Evolutionary conservation across 1,140 invertebrate genomes (phyloP).

Genomic region (Brachystomella parvula): DNA sequence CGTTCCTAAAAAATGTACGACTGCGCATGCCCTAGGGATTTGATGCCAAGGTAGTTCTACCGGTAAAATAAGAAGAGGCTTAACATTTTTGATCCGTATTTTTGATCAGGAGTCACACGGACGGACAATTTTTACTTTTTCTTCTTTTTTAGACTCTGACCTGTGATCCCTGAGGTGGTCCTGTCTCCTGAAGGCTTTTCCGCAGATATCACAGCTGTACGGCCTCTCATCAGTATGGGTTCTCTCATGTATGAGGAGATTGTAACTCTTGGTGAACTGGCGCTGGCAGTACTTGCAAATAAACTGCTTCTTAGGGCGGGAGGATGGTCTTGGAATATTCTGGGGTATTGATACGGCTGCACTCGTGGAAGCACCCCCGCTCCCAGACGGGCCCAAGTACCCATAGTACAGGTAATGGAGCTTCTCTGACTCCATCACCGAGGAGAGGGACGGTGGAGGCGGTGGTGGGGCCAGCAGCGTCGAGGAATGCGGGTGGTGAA

Average conservation of each 20-base stretch:
- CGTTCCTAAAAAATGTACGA: too few relatives aligned
- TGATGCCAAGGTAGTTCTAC: too few relatives aligned
- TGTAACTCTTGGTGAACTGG: conserved; percentile 97
- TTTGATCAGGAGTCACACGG: background rate
- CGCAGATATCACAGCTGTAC: conserved; percentile 95
- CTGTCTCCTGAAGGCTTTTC: conserved; percentile 62
- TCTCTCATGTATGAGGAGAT: conserved; percentile 91
- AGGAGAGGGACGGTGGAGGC: background rate
- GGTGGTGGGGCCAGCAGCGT: background rate
- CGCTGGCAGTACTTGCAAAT: conserved; percentile 92
- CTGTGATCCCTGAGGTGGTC: conserved; percentile 50
- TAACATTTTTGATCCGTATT: background rate
- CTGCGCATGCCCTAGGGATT: too few relatives aligned
- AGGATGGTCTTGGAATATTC: conserved; percentile 28
- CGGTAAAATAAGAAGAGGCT: too few relatives aligned
- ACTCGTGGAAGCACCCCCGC: background rate
- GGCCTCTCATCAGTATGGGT: conserved; percentile 97
- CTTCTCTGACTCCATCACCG: conserved; percentile 1
- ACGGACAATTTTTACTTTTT: too few relatives aligned
- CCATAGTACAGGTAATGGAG: conserved; percentile 4
- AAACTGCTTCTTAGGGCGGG: conserved; percentile 59
- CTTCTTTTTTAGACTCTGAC: conserved; percentile 39
- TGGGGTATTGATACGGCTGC: background rate
- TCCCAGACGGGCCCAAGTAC: background rate
- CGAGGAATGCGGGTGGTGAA: background rate